A percentile compares a stretch with the other conserved stretches of the same genome.
Evolutionary conservation across 2,888 invertebrate species (phyloP).

Genomic region (Agrochola lychnidis): DNA sequence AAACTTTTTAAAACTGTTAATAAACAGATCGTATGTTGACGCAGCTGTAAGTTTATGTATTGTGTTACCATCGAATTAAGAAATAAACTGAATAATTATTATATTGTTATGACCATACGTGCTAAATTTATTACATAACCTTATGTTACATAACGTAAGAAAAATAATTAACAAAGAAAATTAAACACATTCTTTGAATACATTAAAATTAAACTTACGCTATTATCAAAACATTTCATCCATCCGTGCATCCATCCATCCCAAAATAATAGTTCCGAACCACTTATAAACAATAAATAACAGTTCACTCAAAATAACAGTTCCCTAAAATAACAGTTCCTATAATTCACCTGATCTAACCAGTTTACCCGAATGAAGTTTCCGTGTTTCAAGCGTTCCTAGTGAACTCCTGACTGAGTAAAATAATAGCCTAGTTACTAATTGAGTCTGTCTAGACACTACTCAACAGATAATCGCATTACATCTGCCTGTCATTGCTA

Average conservation of each 20-base stretch:
- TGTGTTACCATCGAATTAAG: not conserved
- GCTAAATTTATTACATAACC: not conserved
- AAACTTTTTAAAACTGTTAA: constrained; percentile 3
- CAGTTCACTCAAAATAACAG: constrained; percentile 15
- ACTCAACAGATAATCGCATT: constrained; percentile 63
- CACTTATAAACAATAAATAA: constrained; percentile 1
- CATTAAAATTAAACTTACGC: not conserved
- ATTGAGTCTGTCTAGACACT: constrained; percentile 66
- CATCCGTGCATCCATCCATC: not conserved
- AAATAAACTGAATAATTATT: not conserved
- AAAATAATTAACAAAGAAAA: not conserved
- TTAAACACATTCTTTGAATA: not conserved
- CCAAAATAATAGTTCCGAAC: constrained; percentile 8
- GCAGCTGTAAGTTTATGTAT: constrained; percentile 1
- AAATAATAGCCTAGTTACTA: constrained; percentile 60
- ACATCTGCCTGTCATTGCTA: constrained; percentile 40
- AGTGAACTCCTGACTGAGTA: constrained; percentile 58
- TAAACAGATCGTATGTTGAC: not conserved
- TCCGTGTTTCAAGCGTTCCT: constrained; percentile 27
- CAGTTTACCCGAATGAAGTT: constrained; percentile 44
- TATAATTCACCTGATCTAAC: constrained; percentile 6
- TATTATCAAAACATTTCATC: not conserved
- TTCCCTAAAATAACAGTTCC: constrained; percentile 33
- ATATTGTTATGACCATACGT: not conserved
- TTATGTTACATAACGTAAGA: not conserved